A percentile compares a stretch with the other conserved stretches of the same genome.
Evolutionary conservation across 1,140 invertebrate species (phyloP).

Genomic region (Nomia melanderi): DNA sequence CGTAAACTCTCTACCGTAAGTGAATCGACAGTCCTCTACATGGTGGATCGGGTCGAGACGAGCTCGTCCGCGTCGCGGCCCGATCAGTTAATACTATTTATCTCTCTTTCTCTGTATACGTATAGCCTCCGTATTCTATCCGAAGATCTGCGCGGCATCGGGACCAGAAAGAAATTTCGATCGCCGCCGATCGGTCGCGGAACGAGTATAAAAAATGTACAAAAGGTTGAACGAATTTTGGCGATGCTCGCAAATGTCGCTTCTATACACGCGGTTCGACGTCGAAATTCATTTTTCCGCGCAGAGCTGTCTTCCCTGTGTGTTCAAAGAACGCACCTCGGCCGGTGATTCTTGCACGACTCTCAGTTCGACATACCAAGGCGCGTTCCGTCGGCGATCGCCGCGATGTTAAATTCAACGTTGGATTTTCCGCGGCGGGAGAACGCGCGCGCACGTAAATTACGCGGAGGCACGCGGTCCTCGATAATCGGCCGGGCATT

Average conservation of each 20-base stretch:
- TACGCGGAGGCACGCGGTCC: conserved; percentile 38
- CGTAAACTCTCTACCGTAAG: conserved; percentile 46
- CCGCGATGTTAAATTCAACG: conserved; percentile 24
- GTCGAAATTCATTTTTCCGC: too few species aligned
- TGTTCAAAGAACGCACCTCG: too few species aligned
- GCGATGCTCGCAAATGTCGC: conserved; percentile 16
- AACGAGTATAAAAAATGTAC: conserved; percentile 34
- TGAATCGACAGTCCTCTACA: conserved; percentile 45
- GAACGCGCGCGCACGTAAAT: conserved; percentile 25
- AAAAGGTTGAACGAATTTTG: conserved; percentile 46
- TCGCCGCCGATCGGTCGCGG: background rate
- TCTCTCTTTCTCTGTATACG: conserved; percentile 33
- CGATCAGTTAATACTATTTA: conserved; percentile 66
- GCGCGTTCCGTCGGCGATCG: conserved; percentile 4
- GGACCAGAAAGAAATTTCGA: conserved; percentile 1
- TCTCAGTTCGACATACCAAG: background rate
- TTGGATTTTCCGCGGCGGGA: conserved; percentile 36
- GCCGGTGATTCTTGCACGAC: background rate
- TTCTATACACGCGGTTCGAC: too few species aligned
- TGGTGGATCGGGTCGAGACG: conserved; percentile 38
- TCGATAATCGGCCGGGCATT: conserved; percentile 11
- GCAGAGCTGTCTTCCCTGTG: too few species aligned
- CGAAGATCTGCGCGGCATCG: conserved; percentile 21
- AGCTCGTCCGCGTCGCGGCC: conserved; percentile 23
- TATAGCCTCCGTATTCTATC: conserved; percentile 56